Evolutionary conservation across 2,113 vertebrate species (phyloP), one percentile per base, ranked within the genome.

Genomic region (Cricetomys ansorgei): DNA sequence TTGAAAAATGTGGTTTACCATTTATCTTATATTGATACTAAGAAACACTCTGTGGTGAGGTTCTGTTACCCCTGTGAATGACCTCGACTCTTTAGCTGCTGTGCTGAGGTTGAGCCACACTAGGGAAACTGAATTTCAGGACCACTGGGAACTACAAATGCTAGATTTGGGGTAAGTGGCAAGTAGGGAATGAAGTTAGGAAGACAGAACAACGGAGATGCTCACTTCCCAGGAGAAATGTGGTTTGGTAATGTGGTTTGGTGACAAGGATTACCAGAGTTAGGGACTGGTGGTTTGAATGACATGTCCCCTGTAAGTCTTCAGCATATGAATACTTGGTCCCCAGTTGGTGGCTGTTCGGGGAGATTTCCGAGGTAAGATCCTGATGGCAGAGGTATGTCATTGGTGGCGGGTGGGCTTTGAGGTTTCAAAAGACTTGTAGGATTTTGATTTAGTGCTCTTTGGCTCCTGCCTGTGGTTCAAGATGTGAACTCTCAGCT

Each of bases 21-120:
- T 19, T 40, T 73, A 73, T 64, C 84, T 79, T 40, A 64, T 0
- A 11, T 21, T 3, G 55, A 76, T 50, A 55, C 48, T 89, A 94
- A 62, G 45, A 83, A 77, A n/a, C 25, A 11, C 17, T 5, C 29
- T 59, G 1, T 19, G 29, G 0, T 4, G 29, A 59, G 37, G 83
- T 0, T 0, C 45, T 17, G 34, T 29, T 45, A 9, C 9, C 34
- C 53, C 40, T 0, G 0, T 9, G 55, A 73, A 19, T 0, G 2
- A 59, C 62, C 8, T 12, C 13, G 62, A 72, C 11, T 43, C 57
- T 86, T 65, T 2, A 19, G 57, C 77, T 34, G 65, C 50, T 3
- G 37, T 67, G 55, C 9, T 19, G 80, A 73, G 87, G 31, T 65
- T 34, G 79, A 73, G 34, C 40, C 75, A 79, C 0, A 0, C 11